Percentiles rank a stretch among this genome's conserved stretches.
These are phyloP conservation scores for Teleiodes luculella DNA, from an alignment of 2,888 invertebrate species.

Conservation along the genomic window DNA sequence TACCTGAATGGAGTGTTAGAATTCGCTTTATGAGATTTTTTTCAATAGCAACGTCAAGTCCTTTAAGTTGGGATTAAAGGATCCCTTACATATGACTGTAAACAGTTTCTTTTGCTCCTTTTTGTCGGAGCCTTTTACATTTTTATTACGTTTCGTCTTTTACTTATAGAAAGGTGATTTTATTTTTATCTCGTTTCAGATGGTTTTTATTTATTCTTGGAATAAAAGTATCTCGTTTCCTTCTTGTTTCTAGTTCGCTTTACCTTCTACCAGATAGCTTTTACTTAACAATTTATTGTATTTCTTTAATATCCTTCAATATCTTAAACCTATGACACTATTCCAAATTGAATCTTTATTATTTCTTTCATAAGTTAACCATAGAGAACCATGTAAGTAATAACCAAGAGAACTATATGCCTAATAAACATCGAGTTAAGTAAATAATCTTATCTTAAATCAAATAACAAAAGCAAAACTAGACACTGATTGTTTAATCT, in stretches of 20 bases:
- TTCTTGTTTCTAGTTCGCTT: too few species aligned
- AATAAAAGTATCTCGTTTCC: too few species aligned
- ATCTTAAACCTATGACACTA: too few species aligned
- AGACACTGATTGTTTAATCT: neutral
- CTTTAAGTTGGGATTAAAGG: constrained; percentile 60
- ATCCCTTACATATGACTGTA: constrained; percentile 50
- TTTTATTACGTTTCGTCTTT: constrained; percentile 28
- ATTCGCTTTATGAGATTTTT: constrained; percentile 75
- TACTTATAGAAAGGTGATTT: constrained; percentile 3
- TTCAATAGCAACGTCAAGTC: constrained; percentile 50
- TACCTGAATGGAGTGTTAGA: constrained; percentile 75
- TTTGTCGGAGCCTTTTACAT: constrained; percentile 35
- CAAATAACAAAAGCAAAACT: neutral
- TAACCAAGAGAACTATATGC: too few species aligned
- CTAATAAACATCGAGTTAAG: constrained; percentile 25
- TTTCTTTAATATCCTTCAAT: too few species aligned
- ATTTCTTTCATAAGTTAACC: too few species aligned
- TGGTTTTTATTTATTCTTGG: neutral
- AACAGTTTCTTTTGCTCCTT: constrained; percentile 42
- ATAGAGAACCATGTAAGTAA: too few species aligned
- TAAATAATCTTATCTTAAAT: neutral
- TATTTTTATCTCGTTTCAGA: constrained; percentile 11
- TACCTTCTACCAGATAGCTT: too few species aligned
- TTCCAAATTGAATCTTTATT: too few species aligned
- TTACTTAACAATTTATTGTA: too few species aligned